A percentile compares a stretch with the other conserved stretches of the same genome.
These are phyloP conservation scores for Drosophila mimica DNA, from an alignment of 2,888 invertebrate species.

Conservation along the genomic window DNA sequence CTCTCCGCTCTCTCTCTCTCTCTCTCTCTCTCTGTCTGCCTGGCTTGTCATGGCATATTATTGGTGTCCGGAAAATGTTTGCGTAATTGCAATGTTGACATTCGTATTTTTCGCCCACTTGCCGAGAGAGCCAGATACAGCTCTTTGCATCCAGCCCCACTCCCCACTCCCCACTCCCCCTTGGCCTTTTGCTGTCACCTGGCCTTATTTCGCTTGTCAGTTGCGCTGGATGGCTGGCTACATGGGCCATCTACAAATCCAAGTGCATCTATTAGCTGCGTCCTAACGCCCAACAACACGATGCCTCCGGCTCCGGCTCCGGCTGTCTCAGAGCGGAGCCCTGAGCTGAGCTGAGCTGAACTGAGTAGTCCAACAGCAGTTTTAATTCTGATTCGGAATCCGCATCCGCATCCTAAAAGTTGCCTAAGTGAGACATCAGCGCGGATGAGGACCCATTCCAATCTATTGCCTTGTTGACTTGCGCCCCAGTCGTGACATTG, in stretches of 20 bases:
- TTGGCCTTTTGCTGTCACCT: conserved; percentile 12
- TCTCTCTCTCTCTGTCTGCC: conserved; percentile 11
- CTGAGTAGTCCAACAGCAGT: background rate
- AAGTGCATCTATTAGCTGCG: conserved; percentile 69
- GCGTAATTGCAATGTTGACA: conserved; percentile 83
- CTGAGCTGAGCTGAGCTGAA: background rate
- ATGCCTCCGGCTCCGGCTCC: conserved; percentile 41
- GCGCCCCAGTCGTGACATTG: conserved; percentile 67
- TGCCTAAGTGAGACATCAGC: conserved; percentile 53
- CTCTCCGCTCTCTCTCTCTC: conserved; percentile 6
- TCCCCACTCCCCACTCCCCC: background rate
- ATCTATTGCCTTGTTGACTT: conserved; percentile 53
- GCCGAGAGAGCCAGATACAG: conserved; percentile 21
- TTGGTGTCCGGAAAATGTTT: conserved; percentile 83
- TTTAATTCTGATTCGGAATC: conserved; percentile 12
- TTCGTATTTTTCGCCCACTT: conserved; percentile 74
- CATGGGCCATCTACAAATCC: conserved; percentile 51
- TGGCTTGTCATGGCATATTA: conserved; percentile 78
- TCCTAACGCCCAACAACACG: conserved; percentile 67
- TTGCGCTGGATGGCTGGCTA: conserved; percentile 38
- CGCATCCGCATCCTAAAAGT: conserved; percentile 1
- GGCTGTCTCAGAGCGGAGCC: conserved; percentile 15
- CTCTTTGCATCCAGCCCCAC: background rate
- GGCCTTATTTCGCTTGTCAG: conserved; percentile 61
- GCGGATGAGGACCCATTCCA: conserved; percentile 5